Percentiles rank a stretch among this genome's conserved stretches.
phyloP scores from a whole-genome alignment of 2,113 vertebrate genomes.

The Gambusia holbrooki region DNA sequence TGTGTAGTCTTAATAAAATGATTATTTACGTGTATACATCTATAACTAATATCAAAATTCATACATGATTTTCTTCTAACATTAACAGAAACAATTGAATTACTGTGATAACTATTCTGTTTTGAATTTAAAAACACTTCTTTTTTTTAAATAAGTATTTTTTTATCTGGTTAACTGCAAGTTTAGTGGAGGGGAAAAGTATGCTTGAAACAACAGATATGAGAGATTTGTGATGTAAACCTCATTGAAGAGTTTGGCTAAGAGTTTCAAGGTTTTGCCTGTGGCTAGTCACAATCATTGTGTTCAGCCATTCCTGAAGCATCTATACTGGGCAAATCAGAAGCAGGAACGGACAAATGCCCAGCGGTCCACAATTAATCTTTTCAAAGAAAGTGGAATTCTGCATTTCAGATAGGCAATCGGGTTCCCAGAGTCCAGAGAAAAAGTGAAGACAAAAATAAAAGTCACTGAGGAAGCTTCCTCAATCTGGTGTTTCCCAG shows the following conservation, averaged over 20 bases:
- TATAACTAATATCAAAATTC: no score
- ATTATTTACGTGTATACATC: no score
- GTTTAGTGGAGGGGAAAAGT: neutral
- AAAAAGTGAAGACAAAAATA: neutral
- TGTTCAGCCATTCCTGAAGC: neutral
- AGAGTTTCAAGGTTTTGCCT: no score
- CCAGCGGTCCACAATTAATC: no score
- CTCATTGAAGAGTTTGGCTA: neutral
- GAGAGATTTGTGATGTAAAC: neutral
- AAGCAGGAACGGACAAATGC: neutral
- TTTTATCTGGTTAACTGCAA: neutral
- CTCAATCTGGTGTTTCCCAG: neutral
- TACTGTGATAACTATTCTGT: no score
- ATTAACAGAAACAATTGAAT: no score
- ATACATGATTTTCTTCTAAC: neutral
- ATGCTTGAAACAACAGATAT: neutral
- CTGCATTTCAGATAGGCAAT: neutral
- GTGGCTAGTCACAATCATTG: no score
- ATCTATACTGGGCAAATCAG: no score
- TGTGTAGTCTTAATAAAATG: no score
- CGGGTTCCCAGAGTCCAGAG: neutral
- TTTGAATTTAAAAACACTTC: no score
- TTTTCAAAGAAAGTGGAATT: neutral
- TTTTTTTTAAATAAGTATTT: neutral
- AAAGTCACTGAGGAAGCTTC: no score